Evolutionary conservation across 2,888 invertebrate species (phyloP), one percentile per base, ranked within the genome.

Genomic region (Rhopalosiphum nymphaeae): DNA sequence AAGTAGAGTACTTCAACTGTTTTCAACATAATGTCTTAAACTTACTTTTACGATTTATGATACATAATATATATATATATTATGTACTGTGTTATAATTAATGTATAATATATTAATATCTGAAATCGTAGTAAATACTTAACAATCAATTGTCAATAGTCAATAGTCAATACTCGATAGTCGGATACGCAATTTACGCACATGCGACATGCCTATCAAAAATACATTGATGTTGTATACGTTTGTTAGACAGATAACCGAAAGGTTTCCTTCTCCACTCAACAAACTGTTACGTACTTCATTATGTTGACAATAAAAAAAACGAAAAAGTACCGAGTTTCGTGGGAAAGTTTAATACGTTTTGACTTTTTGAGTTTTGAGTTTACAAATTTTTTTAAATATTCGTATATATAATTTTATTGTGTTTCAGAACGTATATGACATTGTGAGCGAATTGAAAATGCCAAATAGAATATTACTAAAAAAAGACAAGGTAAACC

Each of bases 401-500:
- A 36, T 67, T 4, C 5, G 16, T 29, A 42, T 29, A 61, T 61
- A 86, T 42, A 36, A 67, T 85, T 53, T 25, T 29, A 87, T 87
- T 53, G 44, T 42, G 86, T 67, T 86, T 53, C 25, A 36, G 4
- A 53, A 85, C 42, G 49, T 94, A 29, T 86, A 61, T 91, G 61
- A 67, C 21, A 92, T 67, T 29, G 61, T 46, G 21, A 61, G 13
- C 61, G 10, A 46, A 53, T 67, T 61, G 42, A 94, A 94, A 85
- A 94, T 94, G 94, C 94, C 94, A 21, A 94, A 94, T 94, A 94
- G 90, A 91, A 94, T 94, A 91, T 53, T 94, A 86, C 1, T 94
- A 86, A 94, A 94, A 94, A 94, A 94, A 94, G 94, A 94, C 91
- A 91, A 94, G 94, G 94, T 94, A 94, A 94, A 93, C 44, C 44